Conservation (phyloP, 92 coral and sea anemone genomes). For the Metridium senile region DNA sequence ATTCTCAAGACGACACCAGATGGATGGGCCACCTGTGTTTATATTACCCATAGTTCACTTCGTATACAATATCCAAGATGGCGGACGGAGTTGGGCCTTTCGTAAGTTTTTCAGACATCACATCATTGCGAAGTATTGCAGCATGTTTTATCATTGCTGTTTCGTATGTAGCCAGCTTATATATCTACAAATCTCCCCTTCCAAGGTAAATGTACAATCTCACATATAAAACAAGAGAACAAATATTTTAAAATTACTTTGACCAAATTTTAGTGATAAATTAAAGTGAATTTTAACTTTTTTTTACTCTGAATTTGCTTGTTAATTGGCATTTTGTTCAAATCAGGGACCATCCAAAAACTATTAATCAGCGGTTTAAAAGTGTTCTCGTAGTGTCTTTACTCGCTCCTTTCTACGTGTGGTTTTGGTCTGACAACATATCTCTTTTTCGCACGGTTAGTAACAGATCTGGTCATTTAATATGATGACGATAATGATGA, state of each 20-base stretch:
- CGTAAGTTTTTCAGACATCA: slow-evolving; percentile 77
- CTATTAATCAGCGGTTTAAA: slow-evolving; percentile 81
- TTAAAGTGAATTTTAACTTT: no score
- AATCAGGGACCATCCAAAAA: slow-evolving; percentile 90
- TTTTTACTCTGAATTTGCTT: background rate
- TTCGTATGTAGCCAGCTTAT: slow-evolving; percentile 84
- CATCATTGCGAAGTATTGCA: slow-evolving; percentile 69
- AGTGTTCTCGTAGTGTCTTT: slow-evolving; percentile 84
- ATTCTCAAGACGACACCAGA: no score
- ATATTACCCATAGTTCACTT: slow-evolving; percentile 25
- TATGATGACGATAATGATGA: no score
- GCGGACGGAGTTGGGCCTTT: slow-evolving; percentile 57
- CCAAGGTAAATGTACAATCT: slow-evolving; percentile 66
- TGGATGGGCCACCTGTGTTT: slow-evolving; percentile 29
- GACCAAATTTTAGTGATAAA: no score
- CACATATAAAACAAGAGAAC: background rate
- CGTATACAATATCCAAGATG: slow-evolving; percentile 50
- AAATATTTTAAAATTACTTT: background rate
- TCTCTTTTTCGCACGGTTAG: background rate
- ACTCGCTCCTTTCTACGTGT: slow-evolving; percentile 80
- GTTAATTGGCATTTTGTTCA: background rate
- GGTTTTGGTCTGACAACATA: slow-evolving; percentile 83
- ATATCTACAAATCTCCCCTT: slow-evolving; percentile 81
- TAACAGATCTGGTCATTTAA: background rate
- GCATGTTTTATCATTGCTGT: slow-evolving; percentile 90